These are phyloP conservation scores for Ormyrus pomaceus DNA, from an alignment of 2,888 invertebrate species.

Conservation along the genomic window DNA sequence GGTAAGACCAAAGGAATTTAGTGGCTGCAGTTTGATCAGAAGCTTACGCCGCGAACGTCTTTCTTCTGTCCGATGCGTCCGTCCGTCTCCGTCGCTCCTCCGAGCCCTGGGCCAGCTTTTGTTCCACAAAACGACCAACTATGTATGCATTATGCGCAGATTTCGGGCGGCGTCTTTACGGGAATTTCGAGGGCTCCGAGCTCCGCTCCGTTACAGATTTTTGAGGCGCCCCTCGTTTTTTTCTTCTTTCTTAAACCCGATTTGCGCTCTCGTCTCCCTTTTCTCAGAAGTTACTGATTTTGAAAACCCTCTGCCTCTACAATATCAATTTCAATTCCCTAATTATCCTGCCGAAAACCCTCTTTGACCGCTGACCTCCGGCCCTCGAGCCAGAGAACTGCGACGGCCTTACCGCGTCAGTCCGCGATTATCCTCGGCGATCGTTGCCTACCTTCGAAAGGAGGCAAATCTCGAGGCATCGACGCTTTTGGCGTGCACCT, in stretches of 20 bases:
- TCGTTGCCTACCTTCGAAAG: background rate
- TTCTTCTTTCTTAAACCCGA: background rate
- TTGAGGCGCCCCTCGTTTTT: no score
- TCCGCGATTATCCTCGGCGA: conserved; percentile 26
- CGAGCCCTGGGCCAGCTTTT: no score
- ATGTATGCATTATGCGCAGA: background rate
- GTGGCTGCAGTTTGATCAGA: conserved; percentile 37
- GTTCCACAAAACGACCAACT: no score
- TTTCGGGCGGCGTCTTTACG: background rate
- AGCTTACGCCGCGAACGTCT: conserved; percentile 15
- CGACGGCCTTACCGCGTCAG: no score
- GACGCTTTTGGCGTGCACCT: background rate
- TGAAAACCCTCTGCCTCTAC: no score
- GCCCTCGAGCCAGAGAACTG: no score
- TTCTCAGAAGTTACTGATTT: no score
- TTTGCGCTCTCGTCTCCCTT: conserved; percentile 1
- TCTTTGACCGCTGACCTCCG: no score
- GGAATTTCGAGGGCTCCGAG: background rate
- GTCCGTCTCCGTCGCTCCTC: background rate
- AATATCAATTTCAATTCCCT: no score
- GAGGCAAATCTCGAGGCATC: background rate
- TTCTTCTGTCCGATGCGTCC: background rate
- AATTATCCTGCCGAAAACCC: no score
- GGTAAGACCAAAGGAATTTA: conserved; percentile 51
- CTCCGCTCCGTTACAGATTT: no score